phyloP scores from a whole-genome alignment of 2,888 invertebrate species.

The Morpho helenor region DNA sequence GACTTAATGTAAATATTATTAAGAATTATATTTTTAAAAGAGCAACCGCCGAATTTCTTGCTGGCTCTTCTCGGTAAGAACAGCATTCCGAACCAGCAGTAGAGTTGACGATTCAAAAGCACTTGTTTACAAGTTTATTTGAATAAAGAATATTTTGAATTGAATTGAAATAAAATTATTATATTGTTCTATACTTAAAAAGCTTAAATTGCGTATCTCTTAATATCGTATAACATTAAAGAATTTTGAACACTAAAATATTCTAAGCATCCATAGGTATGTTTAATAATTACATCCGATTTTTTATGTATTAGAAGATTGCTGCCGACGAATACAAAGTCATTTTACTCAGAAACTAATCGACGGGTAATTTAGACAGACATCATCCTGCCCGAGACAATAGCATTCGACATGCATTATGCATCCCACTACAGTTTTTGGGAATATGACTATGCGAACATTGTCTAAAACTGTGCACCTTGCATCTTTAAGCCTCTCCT shows the following conservation, averaged over 20 bases:
- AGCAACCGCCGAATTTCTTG: no score
- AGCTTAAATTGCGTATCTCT: no score
- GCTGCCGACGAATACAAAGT: slow-evolving; percentile 38
- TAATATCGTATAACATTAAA: no score
- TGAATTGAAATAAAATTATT: no score
- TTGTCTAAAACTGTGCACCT: slow-evolving; percentile 20
- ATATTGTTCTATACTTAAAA: no score
- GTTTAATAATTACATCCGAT: slow-evolving; percentile 33
- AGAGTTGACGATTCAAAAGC: no score
- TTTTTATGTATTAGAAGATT: slow-evolving; percentile 31
- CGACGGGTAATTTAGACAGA: slow-evolving; percentile 64
- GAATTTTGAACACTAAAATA: not conserved
- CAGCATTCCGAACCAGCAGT: no score
- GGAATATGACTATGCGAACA: slow-evolving; percentile 27
- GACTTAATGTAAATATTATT: no score
- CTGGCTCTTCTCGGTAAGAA: no score
- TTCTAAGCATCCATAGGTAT: not conserved
- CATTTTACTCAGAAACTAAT: slow-evolving; percentile 64
- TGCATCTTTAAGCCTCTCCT: slow-evolving; percentile 11
- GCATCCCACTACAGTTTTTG: slow-evolving; percentile 32
- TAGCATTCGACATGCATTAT: slow-evolving; percentile 43
- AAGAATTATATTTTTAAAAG: no score
- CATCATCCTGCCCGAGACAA: slow-evolving; percentile 49
- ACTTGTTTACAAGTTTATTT: no score
- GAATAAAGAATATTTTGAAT: no score